Conservation (phyloP, 2,888 invertebrate species). For the Euzophera pinguis region DNA sequence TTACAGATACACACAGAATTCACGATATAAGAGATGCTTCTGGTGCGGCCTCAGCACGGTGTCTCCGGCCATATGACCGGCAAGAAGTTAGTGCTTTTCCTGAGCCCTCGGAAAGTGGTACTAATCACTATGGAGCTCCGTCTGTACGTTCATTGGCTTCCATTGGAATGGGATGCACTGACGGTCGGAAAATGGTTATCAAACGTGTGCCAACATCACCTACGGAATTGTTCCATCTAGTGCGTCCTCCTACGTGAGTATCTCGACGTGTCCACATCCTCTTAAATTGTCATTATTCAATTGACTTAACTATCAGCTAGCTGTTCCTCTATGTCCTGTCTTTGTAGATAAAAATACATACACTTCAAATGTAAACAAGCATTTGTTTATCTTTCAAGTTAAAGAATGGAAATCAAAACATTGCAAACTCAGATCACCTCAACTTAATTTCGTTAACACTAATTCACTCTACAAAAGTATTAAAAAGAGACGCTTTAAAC, state of each 20-base stretch:
- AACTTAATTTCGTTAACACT: too few relatives aligned
- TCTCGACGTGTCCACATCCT: slow-evolving; percentile 55
- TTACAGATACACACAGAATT: slow-evolving; percentile 71
- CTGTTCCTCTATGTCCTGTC: slow-evolving; percentile 30
- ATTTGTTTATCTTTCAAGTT: too few relatives aligned
- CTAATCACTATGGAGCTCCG: slow-evolving; percentile 82
- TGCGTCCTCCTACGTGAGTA: slow-evolving; percentile 90
- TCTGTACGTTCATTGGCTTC: slow-evolving; percentile 90
- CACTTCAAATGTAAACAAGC: neutral
- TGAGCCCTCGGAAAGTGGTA: slow-evolving; percentile 81
- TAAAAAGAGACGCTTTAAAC: too few relatives aligned
- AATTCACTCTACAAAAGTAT: too few relatives aligned
- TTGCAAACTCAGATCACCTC: too few relatives aligned
- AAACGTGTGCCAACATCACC: slow-evolving; percentile 91
- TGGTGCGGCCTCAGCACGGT: slow-evolving; percentile 69
- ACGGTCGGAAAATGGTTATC: slow-evolving; percentile 91
- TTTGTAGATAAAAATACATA: neutral
- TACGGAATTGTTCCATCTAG: slow-evolving; percentile 91
- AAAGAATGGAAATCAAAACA: neutral
- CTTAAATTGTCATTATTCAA: slow-evolving; percentile 66
- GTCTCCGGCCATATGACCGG: slow-evolving; percentile 69
- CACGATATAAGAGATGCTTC: slow-evolving; percentile 67
- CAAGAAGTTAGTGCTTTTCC: slow-evolving; percentile 59
- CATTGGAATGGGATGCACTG: slow-evolving; percentile 93
- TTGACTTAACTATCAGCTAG: slow-evolving; percentile 48